Evolutionary conservation across 2,113 vertebrate genomes (phyloP).

Genomic region (Cromileptes altivelis): DNA sequence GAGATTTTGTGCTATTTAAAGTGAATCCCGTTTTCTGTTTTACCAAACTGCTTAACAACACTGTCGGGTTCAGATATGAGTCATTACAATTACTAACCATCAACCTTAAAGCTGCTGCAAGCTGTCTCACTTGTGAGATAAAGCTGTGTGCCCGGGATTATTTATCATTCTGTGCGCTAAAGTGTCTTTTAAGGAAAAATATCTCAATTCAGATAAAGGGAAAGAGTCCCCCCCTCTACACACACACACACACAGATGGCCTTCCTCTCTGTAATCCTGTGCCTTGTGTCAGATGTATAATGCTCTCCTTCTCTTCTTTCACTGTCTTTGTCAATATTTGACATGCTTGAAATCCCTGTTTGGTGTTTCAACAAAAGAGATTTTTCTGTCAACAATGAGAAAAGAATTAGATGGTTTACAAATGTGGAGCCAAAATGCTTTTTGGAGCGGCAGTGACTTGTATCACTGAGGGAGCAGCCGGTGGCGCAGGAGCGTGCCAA

Average conservation of each 20-base stretch:
- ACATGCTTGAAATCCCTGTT: constrained; percentile 51
- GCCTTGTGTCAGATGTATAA: constrained; percentile 32
- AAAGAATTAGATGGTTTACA: constrained; percentile 46
- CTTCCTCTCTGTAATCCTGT: constrained; percentile 14
- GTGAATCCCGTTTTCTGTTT: neutral
- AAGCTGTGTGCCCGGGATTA: constrained; percentile 13
- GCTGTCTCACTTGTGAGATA: constrained; percentile 30
- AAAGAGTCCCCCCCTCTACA: neutral
- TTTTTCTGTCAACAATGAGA: constrained; percentile 46
- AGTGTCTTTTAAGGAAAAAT: constrained; percentile 24
- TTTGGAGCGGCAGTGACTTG: constrained; percentile 27
- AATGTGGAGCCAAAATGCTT: constrained; percentile 36
- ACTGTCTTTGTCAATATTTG: constrained; percentile 56
- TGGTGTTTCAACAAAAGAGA: constrained; percentile 40
- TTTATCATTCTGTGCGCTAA: constrained; percentile 15
- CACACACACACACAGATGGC: constrained; percentile 31
- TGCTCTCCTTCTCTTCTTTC: constrained; percentile 21
- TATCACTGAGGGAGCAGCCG: constrained; percentile 33
- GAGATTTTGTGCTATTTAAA: neutral
- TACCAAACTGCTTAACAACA: constrained; percentile 19
- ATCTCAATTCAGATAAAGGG: constrained; percentile 41
- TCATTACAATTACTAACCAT: constrained; percentile 21
- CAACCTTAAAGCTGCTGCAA: constrained; percentile 11
- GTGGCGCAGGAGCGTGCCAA: constrained; percentile 15
- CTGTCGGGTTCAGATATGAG: constrained; percentile 22